phyloP scores from a whole-genome alignment of 2,888 invertebrate species.

The Hetaerina titia region DNA sequence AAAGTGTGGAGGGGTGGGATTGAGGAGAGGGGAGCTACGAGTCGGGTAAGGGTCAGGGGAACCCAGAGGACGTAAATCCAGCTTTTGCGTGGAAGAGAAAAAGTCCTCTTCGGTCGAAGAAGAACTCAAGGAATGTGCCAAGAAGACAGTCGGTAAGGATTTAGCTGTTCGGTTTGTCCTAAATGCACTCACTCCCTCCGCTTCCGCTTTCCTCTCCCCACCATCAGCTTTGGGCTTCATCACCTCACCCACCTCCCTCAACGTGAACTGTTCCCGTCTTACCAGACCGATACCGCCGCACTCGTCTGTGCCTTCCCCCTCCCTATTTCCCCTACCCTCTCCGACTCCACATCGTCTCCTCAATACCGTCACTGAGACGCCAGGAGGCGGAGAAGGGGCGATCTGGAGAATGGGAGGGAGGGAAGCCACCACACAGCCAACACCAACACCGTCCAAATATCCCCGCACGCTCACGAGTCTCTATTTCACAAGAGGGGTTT shows the following conservation, averaged over 20 bases:
- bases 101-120: constrained; percentile 2
- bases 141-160: constrained; percentile 2
- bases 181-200: neutral
- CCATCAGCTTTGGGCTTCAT: neutral
- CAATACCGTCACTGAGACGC: too few relatives aligned
- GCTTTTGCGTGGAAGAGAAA: neutral
- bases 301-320: too few relatives aligned
- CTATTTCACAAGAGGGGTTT: too few relatives aligned
- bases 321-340: too few relatives aligned
- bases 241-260: neutral
- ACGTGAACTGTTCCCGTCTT: neutral
- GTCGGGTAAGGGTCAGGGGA: neutral
- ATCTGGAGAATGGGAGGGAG: too few relatives aligned
- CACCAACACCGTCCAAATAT: too few relatives aligned
- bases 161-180: neutral
- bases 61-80: constrained; percentile 25
- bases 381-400: too few relatives aligned
- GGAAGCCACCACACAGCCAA: too few relatives aligned
- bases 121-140: constrained; percentile 37
- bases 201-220: neutral
- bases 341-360: too few relatives aligned
- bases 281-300: too few relatives aligned
- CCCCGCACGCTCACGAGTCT: too few relatives aligned
- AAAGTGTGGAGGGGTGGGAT: too few relatives aligned
- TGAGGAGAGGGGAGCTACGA: neutral